A percentile compares a stretch with the other conserved stretches of the same genome.
phyloP scores from a whole-genome alignment of 2,797 vertebrate genomes.

The Okamejei kenojei region DNA sequence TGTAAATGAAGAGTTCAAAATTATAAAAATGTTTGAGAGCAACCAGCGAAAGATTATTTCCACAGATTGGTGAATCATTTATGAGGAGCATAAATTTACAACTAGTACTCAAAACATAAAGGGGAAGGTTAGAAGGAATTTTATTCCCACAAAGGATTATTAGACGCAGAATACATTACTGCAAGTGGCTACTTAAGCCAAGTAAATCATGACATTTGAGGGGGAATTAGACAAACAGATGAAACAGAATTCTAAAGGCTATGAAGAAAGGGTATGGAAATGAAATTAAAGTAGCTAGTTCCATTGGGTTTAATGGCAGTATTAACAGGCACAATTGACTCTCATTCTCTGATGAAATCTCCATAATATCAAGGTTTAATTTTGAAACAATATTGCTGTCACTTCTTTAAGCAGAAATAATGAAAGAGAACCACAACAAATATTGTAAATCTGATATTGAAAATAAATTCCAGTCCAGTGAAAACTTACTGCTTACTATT shows the following conservation, averaged over 20 bases:
- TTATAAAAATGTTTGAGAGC: constrained; percentile 14
- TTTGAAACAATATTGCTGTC: neutral
- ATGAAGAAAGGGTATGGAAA: neutral
- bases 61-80: neutral
- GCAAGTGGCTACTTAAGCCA: constrained; percentile 19
- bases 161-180: neutral
- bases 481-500: neutral
- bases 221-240: neutral
- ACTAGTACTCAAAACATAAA: constrained; percentile 14
- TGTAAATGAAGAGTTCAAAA: neutral
- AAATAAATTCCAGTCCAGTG: no score
- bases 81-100: constrained; percentile 4
- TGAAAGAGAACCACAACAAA: neutral
- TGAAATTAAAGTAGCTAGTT: neutral
- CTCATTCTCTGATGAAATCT: neutral
- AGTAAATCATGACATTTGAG: constrained; percentile 19
- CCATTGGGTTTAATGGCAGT: neutral
- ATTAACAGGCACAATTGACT: neutral
- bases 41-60: constrained; percentile 15
- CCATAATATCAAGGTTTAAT: neutral
- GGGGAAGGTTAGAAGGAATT: constrained; percentile 2
- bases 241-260: neutral
- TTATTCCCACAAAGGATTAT: constrained; percentile 20
- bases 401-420: neutral
- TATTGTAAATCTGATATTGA: neutral